Evolutionary conservation across 1,140 invertebrate species (phyloP), one percentile per base, ranked within the genome.

Genomic region (Trichomalopsis sarcophagae): DNA sequence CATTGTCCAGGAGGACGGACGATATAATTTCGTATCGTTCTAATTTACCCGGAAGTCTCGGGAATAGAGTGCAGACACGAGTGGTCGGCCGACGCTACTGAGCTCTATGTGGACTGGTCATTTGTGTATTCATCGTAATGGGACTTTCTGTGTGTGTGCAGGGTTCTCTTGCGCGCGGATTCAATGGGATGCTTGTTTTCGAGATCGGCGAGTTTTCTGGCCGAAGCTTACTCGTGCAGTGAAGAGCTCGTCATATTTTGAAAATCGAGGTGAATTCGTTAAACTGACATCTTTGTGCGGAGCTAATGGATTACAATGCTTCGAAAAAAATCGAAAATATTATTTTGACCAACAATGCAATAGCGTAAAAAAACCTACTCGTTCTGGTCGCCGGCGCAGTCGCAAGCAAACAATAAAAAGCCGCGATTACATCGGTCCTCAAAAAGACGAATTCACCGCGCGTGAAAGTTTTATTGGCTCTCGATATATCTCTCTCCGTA

Each of bases 11-110:
- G 13, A 36, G 27, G 17, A 66, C 30, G 27, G 30, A 36, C 78
- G 78, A 68, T 73, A 17, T n/a, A 50, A 71, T 71, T 68, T 81
- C 55, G 27, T 81, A 81, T 44, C 62, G 66, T 40, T 81, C 79
- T 81, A 81, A 81, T 81, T 81, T 69, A 50, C 33, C 66, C 79
- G 79, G 79, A 81, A 81, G 66, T 62, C 55, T 5, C 47, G 78
- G 5, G 30, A 55, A n/a, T 47, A 47, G 30, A 77, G 13, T 11
- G 27, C 27, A 10, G 10, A 7, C 68, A 27, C 23, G 23, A 27
- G 68, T 33, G 27, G 17, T 44, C 21, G 23, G 30, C 3, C 47
- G 47, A 36, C 14, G 14, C 47, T 50, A 14, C 13, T 50, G 47
- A 1, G 55, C 17, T 62, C 17, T 1, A 10, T n/a, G 27, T 27